Evolutionary conservation across 1,140 invertebrate genomes (phyloP), one percentile per base, ranked within the genome.

Genomic region (Polyergus mexicanus): DNA sequence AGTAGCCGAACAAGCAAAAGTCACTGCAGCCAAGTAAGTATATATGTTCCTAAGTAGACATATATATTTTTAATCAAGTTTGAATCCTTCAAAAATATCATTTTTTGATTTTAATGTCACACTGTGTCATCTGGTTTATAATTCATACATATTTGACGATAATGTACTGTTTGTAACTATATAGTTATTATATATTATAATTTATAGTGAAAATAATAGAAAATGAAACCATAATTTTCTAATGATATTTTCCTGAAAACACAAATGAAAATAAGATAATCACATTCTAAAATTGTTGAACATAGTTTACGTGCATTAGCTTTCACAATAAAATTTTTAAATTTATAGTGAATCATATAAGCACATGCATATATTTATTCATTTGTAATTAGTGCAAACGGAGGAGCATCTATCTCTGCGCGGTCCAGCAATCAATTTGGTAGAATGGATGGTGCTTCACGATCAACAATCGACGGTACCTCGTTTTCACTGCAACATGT

Each of bases 1-100:
- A 44, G 54, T 41, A 1, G 63, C 86, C 0, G 81, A 60, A 81
- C 95, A 95, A 86, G 93, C 93, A 87, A 96, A 96, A 35, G 19
- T 54, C 44, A 44, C 19, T 19, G 38, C 68, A 62, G 28, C 54
- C 16, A 83, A 74, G 78, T 81, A 72, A 81, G 68, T 63, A 62
- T 44, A 54, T 63, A 62, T 44, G 7, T 0, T 58, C 2, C 4
- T 19, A 47, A 54, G 5, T 51, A 19, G 0, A 58, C 16, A 10
- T 2, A 8, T 7, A 47, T 22, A 25, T 1, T 54, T 38, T 51
- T 68, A 35, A 51, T 3, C 41, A 0, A 58, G 8, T 75, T 38
- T 28, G n/a, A 75, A 62, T 16, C 41, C 22, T 32, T 32, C 7
- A 72, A 5, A 54, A 32, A 72, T 72, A 16, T 68, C 16, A 41